Base-by-base conservation (phyloP, 53 echinoderm and acorn worm species). In the Zoroaster sp. region DNA sequence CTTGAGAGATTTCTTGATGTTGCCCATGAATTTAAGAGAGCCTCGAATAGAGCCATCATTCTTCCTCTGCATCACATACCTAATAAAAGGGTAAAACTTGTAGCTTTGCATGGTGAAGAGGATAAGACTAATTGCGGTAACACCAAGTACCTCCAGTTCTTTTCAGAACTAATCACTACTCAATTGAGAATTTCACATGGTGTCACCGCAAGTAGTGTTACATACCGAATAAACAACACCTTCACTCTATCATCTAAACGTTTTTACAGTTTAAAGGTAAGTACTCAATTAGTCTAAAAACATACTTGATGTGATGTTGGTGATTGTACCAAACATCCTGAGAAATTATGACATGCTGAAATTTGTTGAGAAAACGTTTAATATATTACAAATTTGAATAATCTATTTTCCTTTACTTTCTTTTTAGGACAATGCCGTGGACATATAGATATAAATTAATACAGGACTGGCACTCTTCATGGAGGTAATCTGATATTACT, bases 21-120 rank as follows among this genome's bases (percentile, higher is more conserved):
- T 88, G 20, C 95, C 95, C 88, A 95, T 91, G 85, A 95, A 95
- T 72, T 91, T 91, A 39, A 95, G 82, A 25, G 95, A 93, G 0
- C 95, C 95, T 9, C 95, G 54, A 72, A 95, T 95, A 14, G 95
- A 93, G 37, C 95, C 95, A 42, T 93, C 93, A 28, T 69, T 75
- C 89, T 92, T 95, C 32, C 94, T 74, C 89, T 93, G 95, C 93
- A 91, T 95, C 54, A 91, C 90, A 73, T 89, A 95, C 45, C 95
- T 95, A 39, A 21, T 42, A 82, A 17, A n/a, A n/a, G n/a, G n/a
- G n/a, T n/a, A n/a, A n/a, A n/a, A n/a, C n/a, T 13, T 44, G 15
- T 43, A 30, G 36, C 13, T 41, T 20, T 1, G 1, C 6, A 55
- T 21, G 25, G n/a, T 8, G 43, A 15, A 25, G 12, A 30, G 23